Percentiles rank a stretch among this genome's conserved stretches.
These are phyloP conservation scores for Nymphalis polychloros DNA, from an alignment of 2,888 invertebrate genomes.

Conservation along the genomic window DNA sequence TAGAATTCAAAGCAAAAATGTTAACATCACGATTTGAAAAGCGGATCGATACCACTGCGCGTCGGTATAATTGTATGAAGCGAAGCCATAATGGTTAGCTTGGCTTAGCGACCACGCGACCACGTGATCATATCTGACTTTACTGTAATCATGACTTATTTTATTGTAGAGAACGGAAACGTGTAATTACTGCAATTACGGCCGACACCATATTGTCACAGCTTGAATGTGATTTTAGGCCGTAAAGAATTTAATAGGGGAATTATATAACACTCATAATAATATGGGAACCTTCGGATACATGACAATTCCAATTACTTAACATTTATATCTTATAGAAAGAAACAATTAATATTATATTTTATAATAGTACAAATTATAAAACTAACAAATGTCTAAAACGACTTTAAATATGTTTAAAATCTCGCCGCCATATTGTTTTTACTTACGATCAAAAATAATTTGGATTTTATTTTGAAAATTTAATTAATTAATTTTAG, in stretches of 20 bases:
- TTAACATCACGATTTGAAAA: constrained; percentile 28
- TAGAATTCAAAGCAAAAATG: constrained; percentile 19
- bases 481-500: too few species aligned
- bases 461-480: too few species aligned
- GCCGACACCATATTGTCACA: constrained; percentile 41
- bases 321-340: neutral
- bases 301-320: neutral
- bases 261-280: constrained; percentile 6
- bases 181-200: constrained; percentile 53
- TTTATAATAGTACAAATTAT: too few species aligned
- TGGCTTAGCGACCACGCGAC: constrained; percentile 48
- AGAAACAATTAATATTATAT: neutral
- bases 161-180: constrained; percentile 62
- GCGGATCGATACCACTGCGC: constrained; percentile 57
- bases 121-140: constrained; percentile 57
- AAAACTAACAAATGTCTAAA: too few species aligned
- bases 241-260: constrained; percentile 31
- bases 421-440: neutral
- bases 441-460: neutral
- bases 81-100: constrained; percentile 68
- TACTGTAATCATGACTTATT: constrained; percentile 52
- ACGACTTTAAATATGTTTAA: neutral
- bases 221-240: constrained; percentile 53
- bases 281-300: neutral
- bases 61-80: constrained; percentile 62